These are phyloP conservation scores for Psococerastis gibbosa DNA, from an alignment of 2,888 invertebrate genomes.

Conservation along the genomic window DNA sequence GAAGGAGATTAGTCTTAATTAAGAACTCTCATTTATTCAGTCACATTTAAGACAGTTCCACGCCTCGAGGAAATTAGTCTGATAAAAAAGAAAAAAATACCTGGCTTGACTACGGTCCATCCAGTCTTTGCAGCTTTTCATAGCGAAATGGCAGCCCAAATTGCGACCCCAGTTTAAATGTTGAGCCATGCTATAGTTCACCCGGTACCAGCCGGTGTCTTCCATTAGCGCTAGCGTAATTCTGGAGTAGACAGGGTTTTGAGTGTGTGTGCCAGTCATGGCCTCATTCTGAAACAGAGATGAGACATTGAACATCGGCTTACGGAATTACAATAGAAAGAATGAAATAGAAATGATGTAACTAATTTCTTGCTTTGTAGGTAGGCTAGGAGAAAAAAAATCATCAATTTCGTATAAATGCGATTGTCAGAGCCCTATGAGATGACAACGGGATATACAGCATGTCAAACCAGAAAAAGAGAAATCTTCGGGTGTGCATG, in stretches of 20 bases:
- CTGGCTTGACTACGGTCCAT: conserved; percentile 46
- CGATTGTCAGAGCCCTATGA: too few relatives aligned
- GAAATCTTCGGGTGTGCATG: too few relatives aligned
- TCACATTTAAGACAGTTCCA: too few relatives aligned
- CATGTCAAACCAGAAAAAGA: too few relatives aligned
- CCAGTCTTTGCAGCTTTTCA: conserved; percentile 93
- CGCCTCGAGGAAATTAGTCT: conserved; percentile 9
- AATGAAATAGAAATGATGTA: conserved; percentile 3
- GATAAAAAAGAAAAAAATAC: conserved; percentile 9
- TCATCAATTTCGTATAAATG: too few relatives aligned
- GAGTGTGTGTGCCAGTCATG: conserved; percentile 98
- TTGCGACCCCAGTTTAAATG: conserved; percentile 77
- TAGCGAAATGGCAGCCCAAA: conserved; percentile 86
- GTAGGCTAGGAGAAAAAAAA: conserved; percentile 11
- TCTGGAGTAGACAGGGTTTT: conserved; percentile 90
- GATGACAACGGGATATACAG: too few relatives aligned
- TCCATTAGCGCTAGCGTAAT: conserved; percentile 93
- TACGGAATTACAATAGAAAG: background rate
- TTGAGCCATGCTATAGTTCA: conserved; percentile 75
- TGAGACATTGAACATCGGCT: conserved; percentile 7
- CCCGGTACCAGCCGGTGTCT: conserved; percentile 93
- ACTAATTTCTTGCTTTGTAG: conserved; percentile 7
- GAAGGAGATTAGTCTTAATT: too few relatives aligned
- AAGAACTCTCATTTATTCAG: too few relatives aligned
- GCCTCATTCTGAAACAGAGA: conserved; percentile 66